phyloP scores from a whole-genome alignment of 1,140 invertebrate species.

The Trichogramma pretiosum region DNA sequence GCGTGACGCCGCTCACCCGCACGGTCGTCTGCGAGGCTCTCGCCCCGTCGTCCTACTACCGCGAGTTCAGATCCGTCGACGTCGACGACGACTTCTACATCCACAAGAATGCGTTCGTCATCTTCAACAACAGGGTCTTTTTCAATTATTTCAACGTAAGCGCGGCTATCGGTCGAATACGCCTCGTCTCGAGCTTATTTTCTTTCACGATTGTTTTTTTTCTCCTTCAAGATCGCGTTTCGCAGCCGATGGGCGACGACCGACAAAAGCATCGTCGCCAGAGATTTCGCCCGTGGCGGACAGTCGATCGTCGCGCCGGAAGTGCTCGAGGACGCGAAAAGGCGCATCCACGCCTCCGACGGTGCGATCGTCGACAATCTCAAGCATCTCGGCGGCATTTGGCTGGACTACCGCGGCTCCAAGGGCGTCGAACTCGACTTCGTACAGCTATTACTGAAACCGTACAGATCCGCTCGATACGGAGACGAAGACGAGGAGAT shows the following conservation, averaged over 20 bases:
- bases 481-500: too few relatives aligned
- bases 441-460: too few relatives aligned
- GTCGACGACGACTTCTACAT: neutral
- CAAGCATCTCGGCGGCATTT: too few relatives aligned
- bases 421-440: too few relatives aligned
- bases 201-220: constrained; percentile 32
- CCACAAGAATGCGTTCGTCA: constrained; percentile 6
- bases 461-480: too few relatives aligned
- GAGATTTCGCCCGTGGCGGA: constrained; percentile 55
- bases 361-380: too few relatives aligned
- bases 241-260: too few relatives aligned
- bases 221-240: constrained; percentile 39
- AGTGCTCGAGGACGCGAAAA: constrained; percentile 40
- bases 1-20: constrained; percentile 41
- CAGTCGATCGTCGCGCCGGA: constrained; percentile 48
- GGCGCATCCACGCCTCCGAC: constrained; percentile 40
- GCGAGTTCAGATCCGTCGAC: constrained; percentile 36
- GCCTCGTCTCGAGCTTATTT: constrained; percentile 41
- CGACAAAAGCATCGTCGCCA: too few relatives aligned
- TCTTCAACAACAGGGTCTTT: constrained; percentile 18
- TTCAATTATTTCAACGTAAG: constrained; percentile 48
- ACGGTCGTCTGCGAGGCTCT: constrained; percentile 23
- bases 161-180: too few relatives aligned
- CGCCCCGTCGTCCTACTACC: too few relatives aligned
- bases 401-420: too few relatives aligned